These are phyloP conservation scores for Baronia brevicornis DNA, from an alignment of 2,888 invertebrate species.

Conservation along the genomic window DNA sequence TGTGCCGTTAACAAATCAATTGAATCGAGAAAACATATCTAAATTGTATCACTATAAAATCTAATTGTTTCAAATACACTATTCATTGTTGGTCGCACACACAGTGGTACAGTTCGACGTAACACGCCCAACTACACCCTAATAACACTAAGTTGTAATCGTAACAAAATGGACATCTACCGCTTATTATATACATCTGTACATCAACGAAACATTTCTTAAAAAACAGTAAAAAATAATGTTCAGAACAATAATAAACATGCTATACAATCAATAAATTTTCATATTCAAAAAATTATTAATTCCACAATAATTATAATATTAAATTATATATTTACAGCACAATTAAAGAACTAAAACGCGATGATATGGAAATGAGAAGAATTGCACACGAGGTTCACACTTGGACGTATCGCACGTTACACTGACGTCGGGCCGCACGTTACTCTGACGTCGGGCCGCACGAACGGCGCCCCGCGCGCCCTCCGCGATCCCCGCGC, in stretches of 20 bases:
- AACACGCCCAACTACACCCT: slow-evolving; percentile 2
- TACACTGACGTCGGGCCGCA: slow-evolving; percentile 36
- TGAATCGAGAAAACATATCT: slow-evolving; percentile 20
- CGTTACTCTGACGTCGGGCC: slow-evolving; percentile 23
- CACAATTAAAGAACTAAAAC: slow-evolving; percentile 67
- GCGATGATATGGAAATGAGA: slow-evolving; percentile 69
- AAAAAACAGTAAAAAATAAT: slow-evolving; percentile 54
- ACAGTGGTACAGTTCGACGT: slow-evolving; percentile 2
- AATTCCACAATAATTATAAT: slow-evolving; percentile 43
- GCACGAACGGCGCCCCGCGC: too few relatives aligned
- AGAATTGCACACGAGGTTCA: slow-evolving; percentile 70
- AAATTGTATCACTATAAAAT: slow-evolving; percentile 19
- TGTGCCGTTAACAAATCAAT: slow-evolving; percentile 36
- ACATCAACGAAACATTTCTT: slow-evolving; percentile 68
- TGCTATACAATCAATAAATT: slow-evolving; percentile 53
- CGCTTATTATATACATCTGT: slow-evolving; percentile 67
- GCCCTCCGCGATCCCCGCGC: too few relatives aligned
- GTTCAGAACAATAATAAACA: slow-evolving; percentile 68
- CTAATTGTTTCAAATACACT: slow-evolving; percentile 16
- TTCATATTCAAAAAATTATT: slow-evolving; percentile 48
- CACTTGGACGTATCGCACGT: slow-evolving; percentile 65
- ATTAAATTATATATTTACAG: slow-evolving; percentile 72
- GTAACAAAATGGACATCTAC: slow-evolving; percentile 48
- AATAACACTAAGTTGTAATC: slow-evolving; percentile 30
- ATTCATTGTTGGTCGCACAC: slow-evolving; percentile 7